phyloP scores from a whole-genome alignment of 1,140 invertebrate genomes.

The Onthophagus taurus region DNA sequence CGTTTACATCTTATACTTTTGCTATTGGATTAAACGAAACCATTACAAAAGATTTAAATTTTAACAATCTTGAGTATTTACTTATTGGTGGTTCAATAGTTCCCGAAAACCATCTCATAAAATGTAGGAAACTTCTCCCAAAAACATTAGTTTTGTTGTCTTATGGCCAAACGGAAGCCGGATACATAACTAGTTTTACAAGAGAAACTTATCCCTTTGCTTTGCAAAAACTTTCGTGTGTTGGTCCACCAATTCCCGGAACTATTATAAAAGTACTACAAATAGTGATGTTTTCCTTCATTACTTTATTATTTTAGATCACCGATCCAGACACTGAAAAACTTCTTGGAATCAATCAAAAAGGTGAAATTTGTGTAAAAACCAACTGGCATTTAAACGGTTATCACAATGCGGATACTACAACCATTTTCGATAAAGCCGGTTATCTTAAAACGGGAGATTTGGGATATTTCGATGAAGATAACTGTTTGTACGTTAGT shows the following conservation, averaged over 20 bases:
- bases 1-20: not conserved
- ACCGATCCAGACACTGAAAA: conserved; percentile 39
- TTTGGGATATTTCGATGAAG: conserved; percentile 55
- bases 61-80: not conserved
- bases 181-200: not conserved
- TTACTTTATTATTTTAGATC: conserved; percentile 19
- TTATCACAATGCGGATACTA: conserved; percentile 39
- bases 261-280: not conserved
- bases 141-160: not conserved
- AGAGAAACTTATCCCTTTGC: not conserved
- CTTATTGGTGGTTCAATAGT: not conserved
- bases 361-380: conserved; percentile 49
- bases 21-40: conserved; percentile 2
- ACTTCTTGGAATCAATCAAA: conserved; percentile 38
- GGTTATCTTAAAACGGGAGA: conserved; percentile 62
- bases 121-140: not conserved
- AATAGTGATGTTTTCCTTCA: too few species aligned
- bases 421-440: conserved; percentile 46
- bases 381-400: conserved; percentile 44
- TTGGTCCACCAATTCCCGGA: not conserved
- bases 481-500: conserved; percentile 54
- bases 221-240: not conserved
- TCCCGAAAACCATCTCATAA: not conserved
- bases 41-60: conserved; percentile 1
- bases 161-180: conserved; percentile 7